Conservation (phyloP, 53 echinoderm and acorn worm genomes). For the Crossaster papposus region DNA sequence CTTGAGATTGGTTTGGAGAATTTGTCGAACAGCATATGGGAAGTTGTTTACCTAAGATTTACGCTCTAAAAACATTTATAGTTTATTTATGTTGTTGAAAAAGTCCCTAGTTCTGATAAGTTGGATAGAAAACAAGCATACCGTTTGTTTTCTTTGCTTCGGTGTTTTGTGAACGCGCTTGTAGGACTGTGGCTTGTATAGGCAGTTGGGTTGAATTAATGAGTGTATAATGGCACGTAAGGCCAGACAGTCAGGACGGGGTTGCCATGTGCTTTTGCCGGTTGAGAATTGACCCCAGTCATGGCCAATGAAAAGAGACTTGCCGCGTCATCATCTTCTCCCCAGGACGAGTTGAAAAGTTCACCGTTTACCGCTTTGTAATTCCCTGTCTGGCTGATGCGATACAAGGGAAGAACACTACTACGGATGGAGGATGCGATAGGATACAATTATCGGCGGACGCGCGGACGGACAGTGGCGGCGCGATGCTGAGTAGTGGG, state of each 20-base stretch:
- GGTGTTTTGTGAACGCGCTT: background rate
- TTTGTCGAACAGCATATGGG: background rate
- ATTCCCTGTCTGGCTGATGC: constrained; percentile 59
- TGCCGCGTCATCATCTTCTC: constrained; percentile 34
- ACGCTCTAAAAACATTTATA: background rate
- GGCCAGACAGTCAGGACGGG: constrained; percentile 6
- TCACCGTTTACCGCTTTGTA: constrained; percentile 49
- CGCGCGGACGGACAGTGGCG: background rate
- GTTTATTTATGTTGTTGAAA: background rate
- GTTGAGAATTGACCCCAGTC: constrained; percentile 33
- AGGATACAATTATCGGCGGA: background rate
- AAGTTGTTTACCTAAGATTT: background rate
- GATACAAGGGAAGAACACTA: constrained; percentile 14
- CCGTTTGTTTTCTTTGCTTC: background rate
- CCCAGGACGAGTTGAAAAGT: constrained; percentile 58
- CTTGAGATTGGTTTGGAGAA: background rate
- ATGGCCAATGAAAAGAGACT: constrained; percentile 41
- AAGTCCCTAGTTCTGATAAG: background rate
- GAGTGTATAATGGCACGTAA: constrained; percentile 39
- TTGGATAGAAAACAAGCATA: background rate
- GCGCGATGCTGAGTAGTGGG: background rate
- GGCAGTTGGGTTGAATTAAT: constrained; percentile 36
- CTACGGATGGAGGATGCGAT: background rate
- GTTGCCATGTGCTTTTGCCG: constrained; percentile 46
- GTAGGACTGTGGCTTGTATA: background rate